Base-by-base conservation (phyloP, 2,797 vertebrate genomes). In the Crocidura indochinensis region DNA sequence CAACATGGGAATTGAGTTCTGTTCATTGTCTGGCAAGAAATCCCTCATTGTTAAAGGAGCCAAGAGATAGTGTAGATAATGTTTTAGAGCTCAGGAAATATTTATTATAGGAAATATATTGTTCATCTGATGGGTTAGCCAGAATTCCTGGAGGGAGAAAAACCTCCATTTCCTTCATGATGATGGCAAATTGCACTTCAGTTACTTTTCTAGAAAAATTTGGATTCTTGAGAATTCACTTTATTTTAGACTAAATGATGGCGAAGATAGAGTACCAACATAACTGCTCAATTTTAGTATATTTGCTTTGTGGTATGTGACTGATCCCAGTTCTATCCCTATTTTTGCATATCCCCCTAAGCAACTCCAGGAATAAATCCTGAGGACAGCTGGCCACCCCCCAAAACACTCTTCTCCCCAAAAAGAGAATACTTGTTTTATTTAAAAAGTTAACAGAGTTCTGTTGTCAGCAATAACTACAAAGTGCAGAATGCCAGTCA, bases 191-290 rank as follows among this genome's bases (percentile, higher is more conserved):
- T 44, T 88, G 8, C 75, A 68, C 71, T 49, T 87, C 67, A 10
- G 7, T 93, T 74, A 84, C 29, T 76, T 85, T 92, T 88, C 67
- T 64, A 22, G 47, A 73, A 14, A n/a, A n/a, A 46, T 77, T 91
- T 93, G 87, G 24, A 44, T 44, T 92, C 91, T 80, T 74, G 85
- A 6, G 19, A 51, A 51, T 51, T 51, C 14, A 51, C 22, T 60
- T 60, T 20, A 19, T 60, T 91, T 93, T 83, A 82, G n/a, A 26
- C 2, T 60, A 78, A 69, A 46, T 24, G 29, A 73, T 56, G 46
- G 44, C 69, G 22, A 60, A 22, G 56, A 38, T 60, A 20, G 56
- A 89, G 31, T 51, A 15, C 14, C 6, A 71, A 0, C 29, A n/a
- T 56, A n/a, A 15, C 26, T 73, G 49, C 67, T 81, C 46, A 85